phyloP scores from a whole-genome alignment of 2,113 vertebrate genomes.

The Phasianus colchicus region DNA sequence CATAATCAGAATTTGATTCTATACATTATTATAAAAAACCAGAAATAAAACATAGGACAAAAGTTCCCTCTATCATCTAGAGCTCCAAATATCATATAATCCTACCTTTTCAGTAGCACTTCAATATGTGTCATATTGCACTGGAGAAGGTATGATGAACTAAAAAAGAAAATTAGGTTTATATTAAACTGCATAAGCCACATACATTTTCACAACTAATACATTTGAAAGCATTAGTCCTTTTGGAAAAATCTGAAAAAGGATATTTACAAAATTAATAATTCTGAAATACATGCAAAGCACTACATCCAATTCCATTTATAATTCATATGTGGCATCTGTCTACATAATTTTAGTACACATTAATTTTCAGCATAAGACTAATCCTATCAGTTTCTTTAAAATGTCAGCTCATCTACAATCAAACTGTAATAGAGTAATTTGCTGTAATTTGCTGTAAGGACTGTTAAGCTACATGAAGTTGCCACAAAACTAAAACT shows the following conservation, averaged over 20 bases:
- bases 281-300: background rate
- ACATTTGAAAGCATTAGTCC: background rate
- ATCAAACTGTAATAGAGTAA: background rate
- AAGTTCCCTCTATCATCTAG: background rate
- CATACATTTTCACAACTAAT: background rate
- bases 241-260: background rate
- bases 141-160: constrained; percentile 89
- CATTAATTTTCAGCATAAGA: background rate
- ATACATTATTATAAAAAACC: background rate
- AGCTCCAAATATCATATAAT: background rate
- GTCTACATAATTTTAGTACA: background rate
- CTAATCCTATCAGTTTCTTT: background rate
- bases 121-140: constrained; percentile 88
- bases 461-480: background rate
- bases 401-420: background rate
- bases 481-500: background rate
- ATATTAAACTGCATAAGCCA: background rate
- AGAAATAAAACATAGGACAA: background rate
- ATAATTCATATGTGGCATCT: background rate
- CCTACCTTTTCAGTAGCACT: constrained; percentile 88
- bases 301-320: background rate
- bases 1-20: background rate
- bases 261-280: background rate
- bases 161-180: constrained; percentile 72
- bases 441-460: background rate